These are phyloP conservation scores for Caenorhabditis plicata DNA, from an alignment of 2,888 invertebrate species.

Conservation along the genomic window DNA sequence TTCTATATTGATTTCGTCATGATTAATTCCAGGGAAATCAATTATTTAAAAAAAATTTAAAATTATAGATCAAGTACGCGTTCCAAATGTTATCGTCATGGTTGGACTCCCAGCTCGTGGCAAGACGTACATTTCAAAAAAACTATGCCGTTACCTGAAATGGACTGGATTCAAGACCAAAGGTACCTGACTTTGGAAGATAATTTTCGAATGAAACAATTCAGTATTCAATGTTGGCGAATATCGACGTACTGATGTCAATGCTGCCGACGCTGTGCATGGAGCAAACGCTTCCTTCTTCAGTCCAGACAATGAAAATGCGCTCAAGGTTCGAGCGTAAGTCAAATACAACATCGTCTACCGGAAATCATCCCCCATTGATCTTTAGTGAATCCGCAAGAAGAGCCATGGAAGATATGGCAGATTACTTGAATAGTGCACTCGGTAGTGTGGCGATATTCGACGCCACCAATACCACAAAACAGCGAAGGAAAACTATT, in stretches of 20 bases:
- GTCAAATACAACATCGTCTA: slow-evolving; percentile 4
- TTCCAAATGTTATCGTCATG: slow-evolving; percentile 95
- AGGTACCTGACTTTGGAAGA: slow-evolving; percentile 58
- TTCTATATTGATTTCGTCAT: too few species aligned
- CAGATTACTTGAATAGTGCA: slow-evolving; percentile 75
- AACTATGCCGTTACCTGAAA: slow-evolving; percentile 93
- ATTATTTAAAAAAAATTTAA: too few species aligned
- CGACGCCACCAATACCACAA: slow-evolving; percentile 96
- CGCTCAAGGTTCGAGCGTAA: slow-evolving; percentile 46
- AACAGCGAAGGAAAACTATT: slow-evolving; percentile 59
- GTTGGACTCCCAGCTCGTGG: slow-evolving; percentile 97
- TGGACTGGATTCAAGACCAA: slow-evolving; percentile 96
- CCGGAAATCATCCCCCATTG: background rate
- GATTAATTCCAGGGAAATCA: too few species aligned
- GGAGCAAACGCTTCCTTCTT: slow-evolving; percentile 54
- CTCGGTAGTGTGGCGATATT: slow-evolving; percentile 90
- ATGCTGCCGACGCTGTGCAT: slow-evolving; percentile 47
- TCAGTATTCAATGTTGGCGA: slow-evolving; percentile 55
- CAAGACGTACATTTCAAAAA: slow-evolving; percentile 98
- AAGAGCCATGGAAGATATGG: slow-evolving; percentile 89
- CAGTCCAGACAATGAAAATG: slow-evolving; percentile 49
- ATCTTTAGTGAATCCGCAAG: slow-evolving; percentile 80
- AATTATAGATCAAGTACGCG: slow-evolving; percentile 61
- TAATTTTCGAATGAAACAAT: background rate
- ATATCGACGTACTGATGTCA: slow-evolving; percentile 47